Conservation (phyloP, 2,113 vertebrate genomes). For the Caracal caracal region DNA sequence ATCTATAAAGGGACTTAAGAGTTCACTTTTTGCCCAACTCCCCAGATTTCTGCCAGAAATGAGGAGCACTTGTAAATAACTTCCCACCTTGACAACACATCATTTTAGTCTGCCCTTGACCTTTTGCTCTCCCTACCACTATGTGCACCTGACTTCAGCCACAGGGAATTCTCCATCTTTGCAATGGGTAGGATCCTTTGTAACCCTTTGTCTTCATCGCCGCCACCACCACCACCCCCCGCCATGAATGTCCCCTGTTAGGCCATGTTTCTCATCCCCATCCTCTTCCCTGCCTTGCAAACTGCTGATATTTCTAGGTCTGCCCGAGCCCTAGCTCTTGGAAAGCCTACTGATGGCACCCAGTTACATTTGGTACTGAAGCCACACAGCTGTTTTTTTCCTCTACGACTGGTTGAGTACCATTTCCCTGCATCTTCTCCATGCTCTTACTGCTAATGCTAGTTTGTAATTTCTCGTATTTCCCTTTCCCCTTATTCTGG, state of each 20-base stretch:
- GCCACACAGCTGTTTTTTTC: neutral
- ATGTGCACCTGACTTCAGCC: neutral
- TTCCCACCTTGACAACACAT: neutral
- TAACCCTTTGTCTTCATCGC: neutral
- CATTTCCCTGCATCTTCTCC: neutral
- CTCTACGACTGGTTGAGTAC: neutral
- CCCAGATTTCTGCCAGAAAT: neutral
- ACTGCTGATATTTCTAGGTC: neutral
- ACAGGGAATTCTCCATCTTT: neutral
- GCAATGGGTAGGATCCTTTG: neutral
- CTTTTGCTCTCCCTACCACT: too few species aligned
- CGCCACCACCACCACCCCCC: rapidly evolving
- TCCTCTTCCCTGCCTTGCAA: neutral
- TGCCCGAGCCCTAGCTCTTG: neutral
- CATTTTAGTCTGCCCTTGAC: neutral
- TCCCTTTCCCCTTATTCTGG: neutral
- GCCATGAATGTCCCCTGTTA: neutral
- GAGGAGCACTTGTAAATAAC: neutral
- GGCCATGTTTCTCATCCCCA: neutral
- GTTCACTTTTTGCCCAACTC: neutral
- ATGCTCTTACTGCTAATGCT: neutral
- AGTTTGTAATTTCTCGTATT: neutral
- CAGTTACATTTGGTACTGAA: neutral
- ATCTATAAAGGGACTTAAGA: neutral
- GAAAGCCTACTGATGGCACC: neutral